Evolutionary conservation across 2,888 invertebrate genomes (phyloP).

Genomic region (Macaria liturata): DNA sequence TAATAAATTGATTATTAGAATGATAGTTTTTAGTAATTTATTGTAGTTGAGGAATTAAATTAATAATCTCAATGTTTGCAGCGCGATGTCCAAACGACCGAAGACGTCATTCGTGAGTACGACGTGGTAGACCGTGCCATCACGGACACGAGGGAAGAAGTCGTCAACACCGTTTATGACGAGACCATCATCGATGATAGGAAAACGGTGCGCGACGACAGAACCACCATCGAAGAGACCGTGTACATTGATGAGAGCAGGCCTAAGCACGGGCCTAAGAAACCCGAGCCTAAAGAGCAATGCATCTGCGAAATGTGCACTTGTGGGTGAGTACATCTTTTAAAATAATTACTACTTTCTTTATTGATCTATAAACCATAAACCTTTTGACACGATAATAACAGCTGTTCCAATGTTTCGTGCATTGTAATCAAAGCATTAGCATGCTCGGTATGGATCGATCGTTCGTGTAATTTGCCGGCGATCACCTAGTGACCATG

Average conservation of each 20-base stretch:
- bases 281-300: slow-evolving; percentile 86
- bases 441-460: slow-evolving; percentile 18
- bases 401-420: slow-evolving; percentile 10
- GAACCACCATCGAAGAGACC: slow-evolving; percentile 62
- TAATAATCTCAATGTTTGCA: slow-evolving; percentile 44
- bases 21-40: too few relatives aligned
- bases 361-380: slow-evolving; percentile 10
- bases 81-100: slow-evolving; percentile 79
- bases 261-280: slow-evolving; percentile 67
- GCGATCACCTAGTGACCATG: slow-evolving; percentile 30
- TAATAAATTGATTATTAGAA: too few relatives aligned
- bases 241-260: slow-evolving; percentile 68
- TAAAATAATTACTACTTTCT: slow-evolving; percentile 5
- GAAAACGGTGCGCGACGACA: slow-evolving; percentile 76
- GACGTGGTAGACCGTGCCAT: slow-evolving; percentile 79
- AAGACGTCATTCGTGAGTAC: slow-evolving; percentile 74
- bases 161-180: slow-evolving; percentile 75
- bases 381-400: slow-evolving; percentile 33
- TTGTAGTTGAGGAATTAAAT: neutral
- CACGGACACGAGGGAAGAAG: slow-evolving; percentile 72
- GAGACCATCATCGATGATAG: slow-evolving; percentile 72
- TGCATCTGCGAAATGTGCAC: slow-evolving; percentile 96
- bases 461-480: slow-evolving; percentile 29
- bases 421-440: slow-evolving; percentile 18
- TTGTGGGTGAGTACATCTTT: slow-evolving; percentile 89